Conservation (phyloP, 2,888 invertebrate genomes). For the Erannis defoliaria region DNA sequence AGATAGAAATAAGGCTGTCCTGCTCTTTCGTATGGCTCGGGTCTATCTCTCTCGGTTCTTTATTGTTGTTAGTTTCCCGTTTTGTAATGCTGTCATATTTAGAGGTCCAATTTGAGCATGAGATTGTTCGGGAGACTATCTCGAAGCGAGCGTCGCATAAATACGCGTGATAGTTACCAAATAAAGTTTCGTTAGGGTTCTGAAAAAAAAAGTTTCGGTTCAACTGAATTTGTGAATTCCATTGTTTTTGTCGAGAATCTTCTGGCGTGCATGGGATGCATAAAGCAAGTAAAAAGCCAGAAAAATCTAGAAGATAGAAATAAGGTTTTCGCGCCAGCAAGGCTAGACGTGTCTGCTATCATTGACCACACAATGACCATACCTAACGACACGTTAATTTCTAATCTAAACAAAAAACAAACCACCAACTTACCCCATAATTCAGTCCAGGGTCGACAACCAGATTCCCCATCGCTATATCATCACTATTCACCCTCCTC, state of each 20-base stretch:
- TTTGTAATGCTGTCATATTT: conserved; percentile 90
- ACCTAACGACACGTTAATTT: no score
- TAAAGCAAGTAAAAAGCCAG: no score
- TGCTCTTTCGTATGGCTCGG: conserved; percentile 65
- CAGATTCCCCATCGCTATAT: conserved; percentile 76
- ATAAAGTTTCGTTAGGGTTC: conserved; percentile 89
- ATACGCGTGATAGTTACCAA: conserved; percentile 94
- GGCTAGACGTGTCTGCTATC: no score
- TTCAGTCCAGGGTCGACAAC: conserved; percentile 76
- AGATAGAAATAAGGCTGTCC: conserved; percentile 77
- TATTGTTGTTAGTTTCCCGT: conserved; percentile 74
- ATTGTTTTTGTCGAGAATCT: no score
- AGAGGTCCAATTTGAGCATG: conserved; percentile 93
- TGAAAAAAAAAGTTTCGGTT: no score
- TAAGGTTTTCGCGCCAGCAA: no score
- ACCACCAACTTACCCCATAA: conserved; percentile 71
- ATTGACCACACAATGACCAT: no score
- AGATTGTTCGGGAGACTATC: conserved; percentile 90
- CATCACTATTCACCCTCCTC: conserved; percentile 68
- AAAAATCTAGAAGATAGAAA: no score
- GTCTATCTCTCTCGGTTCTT: conserved; percentile 67
- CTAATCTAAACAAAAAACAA: no score
- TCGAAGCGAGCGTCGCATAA: conserved; percentile 93
- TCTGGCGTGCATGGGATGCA: no score
- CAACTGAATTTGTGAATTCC: no score